A percentile compares a stretch with the other conserved stretches of the same genome.
Conservation (phyloP, 2,888 invertebrate species). For the Harpalus rufipes region DNA sequence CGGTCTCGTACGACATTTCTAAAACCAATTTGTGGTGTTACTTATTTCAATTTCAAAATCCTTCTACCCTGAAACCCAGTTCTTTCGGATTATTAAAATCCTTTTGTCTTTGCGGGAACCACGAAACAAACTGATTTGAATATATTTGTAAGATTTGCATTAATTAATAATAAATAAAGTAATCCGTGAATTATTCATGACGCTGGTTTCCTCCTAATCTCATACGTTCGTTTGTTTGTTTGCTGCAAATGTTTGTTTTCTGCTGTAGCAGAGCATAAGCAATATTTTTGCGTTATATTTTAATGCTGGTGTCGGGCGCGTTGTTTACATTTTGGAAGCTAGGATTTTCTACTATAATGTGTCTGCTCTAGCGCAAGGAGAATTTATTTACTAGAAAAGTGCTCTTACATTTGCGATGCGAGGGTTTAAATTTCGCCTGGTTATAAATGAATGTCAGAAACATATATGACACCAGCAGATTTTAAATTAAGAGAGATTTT, state of each 20-base stretch:
- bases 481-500: background rate
- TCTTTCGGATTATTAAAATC: conserved; percentile 66
- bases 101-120: conserved; percentile 62
- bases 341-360: conserved; percentile 8
- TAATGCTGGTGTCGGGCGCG: conserved; percentile 38
- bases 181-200: conserved; percentile 62
- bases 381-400: conserved; percentile 44
- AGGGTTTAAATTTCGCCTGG: background rate
- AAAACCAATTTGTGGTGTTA: conserved; percentile 39
- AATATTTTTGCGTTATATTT: conserved; percentile 41
- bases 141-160: conserved; percentile 66
- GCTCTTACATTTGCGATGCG: conserved; percentile 11
- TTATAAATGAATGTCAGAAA: conserved; percentile 10
- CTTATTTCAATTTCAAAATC: conserved; percentile 52
- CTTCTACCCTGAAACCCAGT: background rate
- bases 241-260: conserved; percentile 35
- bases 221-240: conserved; percentile 43
- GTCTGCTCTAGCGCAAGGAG: conserved; percentile 17
- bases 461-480: conserved; percentile 33
- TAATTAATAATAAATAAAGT: conserved; percentile 67
- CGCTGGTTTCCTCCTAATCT: conserved; percentile 19
- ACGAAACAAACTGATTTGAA: conserved; percentile 67
- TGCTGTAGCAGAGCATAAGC: conserved; percentile 3
- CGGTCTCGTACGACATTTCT: background rate
- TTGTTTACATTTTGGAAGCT: conserved; percentile 47